A percentile compares a stretch with the other conserved stretches of the same genome.
These are phyloP conservation scores for Cygnus olor DNA, from an alignment of 2,797 vertebrate species.

Conservation along the genomic window DNA sequence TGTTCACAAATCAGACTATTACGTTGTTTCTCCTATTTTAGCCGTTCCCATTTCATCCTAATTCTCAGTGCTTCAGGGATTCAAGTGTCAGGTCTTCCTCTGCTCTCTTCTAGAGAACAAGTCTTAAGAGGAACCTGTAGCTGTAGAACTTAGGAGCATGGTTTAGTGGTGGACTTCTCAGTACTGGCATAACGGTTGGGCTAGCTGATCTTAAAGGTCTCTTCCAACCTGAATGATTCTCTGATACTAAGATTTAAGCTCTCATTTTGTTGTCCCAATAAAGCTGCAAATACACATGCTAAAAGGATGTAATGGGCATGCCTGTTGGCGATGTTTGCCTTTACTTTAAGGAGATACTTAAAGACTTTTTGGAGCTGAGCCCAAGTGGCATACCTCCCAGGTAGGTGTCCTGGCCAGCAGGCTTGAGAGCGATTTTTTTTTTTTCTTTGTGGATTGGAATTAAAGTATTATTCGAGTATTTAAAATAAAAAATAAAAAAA, in stretches of 20 bases:
- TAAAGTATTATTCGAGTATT: not conserved
- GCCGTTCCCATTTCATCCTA: not conserved
- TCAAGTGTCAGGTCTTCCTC: not conserved
- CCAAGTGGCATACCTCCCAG: not conserved
- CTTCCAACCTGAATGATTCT: too few species aligned
- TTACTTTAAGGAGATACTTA: not conserved
- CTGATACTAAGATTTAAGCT: not conserved
- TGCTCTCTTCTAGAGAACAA: not conserved
- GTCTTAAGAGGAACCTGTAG: too few species aligned
- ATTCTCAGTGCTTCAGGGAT: not conserved
- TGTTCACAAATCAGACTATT: not conserved
- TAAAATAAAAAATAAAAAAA: not conserved
- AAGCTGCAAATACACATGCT: not conserved
- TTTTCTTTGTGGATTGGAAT: not conserved
- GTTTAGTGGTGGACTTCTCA: too few species aligned
- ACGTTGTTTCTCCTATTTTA: not conserved
- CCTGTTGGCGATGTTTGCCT: not conserved
- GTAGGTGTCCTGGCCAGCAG: not conserved
- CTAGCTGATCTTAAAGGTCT: too few species aligned
- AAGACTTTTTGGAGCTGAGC: not conserved
- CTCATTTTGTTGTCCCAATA: not conserved
- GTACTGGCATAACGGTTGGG: too few species aligned
- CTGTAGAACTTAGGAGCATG: too few species aligned
- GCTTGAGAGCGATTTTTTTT: not conserved
- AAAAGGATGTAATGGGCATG: not conserved